These are phyloP conservation scores for Chionomys nivalis DNA, from an alignment of 2,113 vertebrate species.

Conservation along the genomic window DNA sequence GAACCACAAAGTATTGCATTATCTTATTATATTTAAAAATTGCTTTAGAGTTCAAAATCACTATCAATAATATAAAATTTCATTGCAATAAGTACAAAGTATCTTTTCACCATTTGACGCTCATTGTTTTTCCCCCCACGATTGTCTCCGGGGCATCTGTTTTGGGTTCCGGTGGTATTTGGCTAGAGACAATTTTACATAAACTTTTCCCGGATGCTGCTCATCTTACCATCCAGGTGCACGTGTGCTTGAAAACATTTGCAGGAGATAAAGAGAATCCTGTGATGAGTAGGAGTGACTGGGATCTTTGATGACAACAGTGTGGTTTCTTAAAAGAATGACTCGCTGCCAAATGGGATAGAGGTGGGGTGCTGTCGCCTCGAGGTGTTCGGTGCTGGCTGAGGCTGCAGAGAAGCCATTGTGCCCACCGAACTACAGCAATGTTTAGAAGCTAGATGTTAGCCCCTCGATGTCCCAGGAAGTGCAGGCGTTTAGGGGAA, in stretches of 20 bases:
- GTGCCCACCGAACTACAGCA: background rate
- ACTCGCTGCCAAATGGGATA: background rate
- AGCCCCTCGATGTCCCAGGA: slow-evolving; percentile 51
- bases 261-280: slow-evolving; percentile 51
- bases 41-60: background rate
- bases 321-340: slow-evolving; percentile 16
- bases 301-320: slow-evolving; percentile 50
- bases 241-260: slow-evolving; percentile 58
- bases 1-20: background rate
- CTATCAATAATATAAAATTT: background rate
- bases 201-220: slow-evolving; percentile 23
- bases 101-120: background rate
- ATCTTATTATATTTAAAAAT: slow-evolving; percentile 4
- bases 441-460: slow-evolving; percentile 45
- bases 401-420: background rate
- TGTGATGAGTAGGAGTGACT: background rate
- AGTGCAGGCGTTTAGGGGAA: slow-evolving; percentile 51
- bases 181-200: slow-evolving; percentile 25
- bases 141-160: slow-evolving; percentile 42
- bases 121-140: background rate
- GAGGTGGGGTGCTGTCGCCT: background rate
- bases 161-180: slow-evolving; percentile 56
- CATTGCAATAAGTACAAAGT: slow-evolving; percentile 9
- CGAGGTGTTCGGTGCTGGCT: background rate
- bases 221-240: slow-evolving; percentile 68